Evolutionary conservation across 53 echinoderm and acorn worm species (phyloP).

Genomic region (Patiria pectinifera): DNA sequence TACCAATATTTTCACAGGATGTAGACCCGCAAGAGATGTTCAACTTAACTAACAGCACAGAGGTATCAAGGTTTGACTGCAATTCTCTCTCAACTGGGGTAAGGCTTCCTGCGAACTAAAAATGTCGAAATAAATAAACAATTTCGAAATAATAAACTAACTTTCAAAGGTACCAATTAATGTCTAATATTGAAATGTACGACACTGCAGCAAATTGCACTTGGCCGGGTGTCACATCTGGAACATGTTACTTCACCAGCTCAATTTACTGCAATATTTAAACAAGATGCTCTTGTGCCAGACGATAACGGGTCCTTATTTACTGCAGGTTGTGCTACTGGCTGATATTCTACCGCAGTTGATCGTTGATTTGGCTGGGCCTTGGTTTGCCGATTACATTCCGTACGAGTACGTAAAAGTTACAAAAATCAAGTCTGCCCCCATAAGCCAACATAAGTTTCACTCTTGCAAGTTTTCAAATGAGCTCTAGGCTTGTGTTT

Average conservation of each 20-base stretch:
- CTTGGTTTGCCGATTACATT: conserved; percentile 23
- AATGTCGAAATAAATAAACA: too few species aligned
- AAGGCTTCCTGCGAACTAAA: neutral
- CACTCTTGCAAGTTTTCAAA: too few species aligned
- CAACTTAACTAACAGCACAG: conserved; percentile 8
- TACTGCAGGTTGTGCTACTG: conserved; percentile 7
- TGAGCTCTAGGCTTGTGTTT: too few species aligned
- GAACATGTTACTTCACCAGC: too few species aligned
- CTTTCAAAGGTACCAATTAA: too few species aligned
- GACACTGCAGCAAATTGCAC: too few species aligned
- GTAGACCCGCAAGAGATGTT: neutral
- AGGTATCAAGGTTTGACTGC: neutral
- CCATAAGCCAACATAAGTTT: too few species aligned
- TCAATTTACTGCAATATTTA: too few species aligned
- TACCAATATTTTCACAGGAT: neutral
- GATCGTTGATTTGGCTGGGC: neutral
- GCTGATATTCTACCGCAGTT: conserved; percentile 23
- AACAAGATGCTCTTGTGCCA: too few species aligned
- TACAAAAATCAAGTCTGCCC: neutral
- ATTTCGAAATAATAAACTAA: too few species aligned
- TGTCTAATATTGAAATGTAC: too few species aligned
- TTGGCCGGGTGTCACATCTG: too few species aligned
- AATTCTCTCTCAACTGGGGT: neutral
- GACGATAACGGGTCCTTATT: neutral
- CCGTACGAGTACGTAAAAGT: conserved; percentile 28